These are phyloP conservation scores for Mormyrops boulengeri DNA, from an alignment of 2,797 vertebrate genomes.

Conservation along the genomic window DNA sequence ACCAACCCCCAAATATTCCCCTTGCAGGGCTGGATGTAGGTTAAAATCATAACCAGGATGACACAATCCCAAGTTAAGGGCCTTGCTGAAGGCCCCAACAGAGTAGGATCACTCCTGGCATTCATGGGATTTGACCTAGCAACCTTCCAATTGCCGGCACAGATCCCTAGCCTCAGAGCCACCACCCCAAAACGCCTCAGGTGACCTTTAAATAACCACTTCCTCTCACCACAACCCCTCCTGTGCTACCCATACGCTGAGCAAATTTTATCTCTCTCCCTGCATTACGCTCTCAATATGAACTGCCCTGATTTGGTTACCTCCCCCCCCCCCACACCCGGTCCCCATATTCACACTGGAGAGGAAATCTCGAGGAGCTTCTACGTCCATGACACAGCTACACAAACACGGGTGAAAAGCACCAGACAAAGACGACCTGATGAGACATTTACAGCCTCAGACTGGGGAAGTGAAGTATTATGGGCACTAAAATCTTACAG, in stretches of 20 bases:
- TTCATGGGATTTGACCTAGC: not conserved
- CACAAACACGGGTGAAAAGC: constrained; percentile 5
- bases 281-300: not conserved
- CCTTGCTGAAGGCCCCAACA: not conserved
- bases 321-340: not conserved
- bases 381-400: constrained; percentile 12
- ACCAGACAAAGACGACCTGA: constrained; percentile 3
- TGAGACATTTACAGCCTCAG: constrained; percentile 1
- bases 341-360: not conserved
- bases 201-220: not conserved
- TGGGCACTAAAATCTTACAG: not conserved
- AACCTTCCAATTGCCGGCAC: not conserved
- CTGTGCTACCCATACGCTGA: not conserved
- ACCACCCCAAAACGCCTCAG: not conserved
- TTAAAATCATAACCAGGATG: not conserved
- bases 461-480: not conserved
- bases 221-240: not conserved
- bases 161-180: not conserved
- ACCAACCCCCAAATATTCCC: not conserved
- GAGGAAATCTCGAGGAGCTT: not conserved
- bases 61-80: not conserved
- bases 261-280: not conserved
- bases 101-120: not conserved
- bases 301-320: not conserved
- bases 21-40: not conserved